Conservation (phyloP, 1,140 invertebrate genomes). For the Pseudomyrmex sp. region DNA sequence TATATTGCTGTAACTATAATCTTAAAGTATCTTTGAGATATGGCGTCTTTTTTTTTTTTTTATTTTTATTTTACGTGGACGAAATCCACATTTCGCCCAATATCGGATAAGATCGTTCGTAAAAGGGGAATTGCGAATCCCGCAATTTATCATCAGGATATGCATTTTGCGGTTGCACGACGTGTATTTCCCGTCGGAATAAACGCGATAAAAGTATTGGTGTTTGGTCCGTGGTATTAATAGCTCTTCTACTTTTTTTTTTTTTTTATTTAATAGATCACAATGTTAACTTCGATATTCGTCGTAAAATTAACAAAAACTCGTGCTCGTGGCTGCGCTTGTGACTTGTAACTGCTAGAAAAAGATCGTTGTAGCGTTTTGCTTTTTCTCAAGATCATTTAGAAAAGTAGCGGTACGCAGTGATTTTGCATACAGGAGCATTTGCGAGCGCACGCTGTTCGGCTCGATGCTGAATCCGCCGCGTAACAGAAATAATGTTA, state of each 20-base stretch:
- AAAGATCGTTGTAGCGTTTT: conserved; percentile 50
- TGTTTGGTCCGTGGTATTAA: conserved; percentile 50
- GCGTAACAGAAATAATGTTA: too few species aligned
- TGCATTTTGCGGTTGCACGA: conserved; percentile 23
- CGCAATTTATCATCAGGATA: conserved; percentile 25
- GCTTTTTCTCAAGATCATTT: conserved; percentile 42
- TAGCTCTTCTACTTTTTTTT: conserved; percentile 47
- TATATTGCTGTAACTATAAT: conserved; percentile 28
- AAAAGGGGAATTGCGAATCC: conserved; percentile 8
- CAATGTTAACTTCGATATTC: conserved; percentile 56
- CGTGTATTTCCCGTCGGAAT: conserved; percentile 20
- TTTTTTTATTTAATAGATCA: conserved; percentile 46
- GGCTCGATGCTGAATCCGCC: not conserved
- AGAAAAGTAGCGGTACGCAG: conserved; percentile 54
- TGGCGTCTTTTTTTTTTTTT: not conserved
- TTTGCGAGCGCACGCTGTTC: conserved; percentile 5
- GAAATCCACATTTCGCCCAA: not conserved
- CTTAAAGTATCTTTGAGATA: conserved; percentile 35
- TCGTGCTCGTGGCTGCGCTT: conserved; percentile 57
- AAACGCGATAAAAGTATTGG: conserved; percentile 45
- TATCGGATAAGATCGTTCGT: conserved; percentile 31
- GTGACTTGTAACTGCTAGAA: conserved; percentile 55
- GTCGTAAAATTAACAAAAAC: conserved; percentile 47
- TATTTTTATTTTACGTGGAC: too few species aligned
- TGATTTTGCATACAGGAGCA: conserved; percentile 18